Conservation (phyloP, 2,888 invertebrate genomes). For the Omphaloscelis lunosa region DNA sequence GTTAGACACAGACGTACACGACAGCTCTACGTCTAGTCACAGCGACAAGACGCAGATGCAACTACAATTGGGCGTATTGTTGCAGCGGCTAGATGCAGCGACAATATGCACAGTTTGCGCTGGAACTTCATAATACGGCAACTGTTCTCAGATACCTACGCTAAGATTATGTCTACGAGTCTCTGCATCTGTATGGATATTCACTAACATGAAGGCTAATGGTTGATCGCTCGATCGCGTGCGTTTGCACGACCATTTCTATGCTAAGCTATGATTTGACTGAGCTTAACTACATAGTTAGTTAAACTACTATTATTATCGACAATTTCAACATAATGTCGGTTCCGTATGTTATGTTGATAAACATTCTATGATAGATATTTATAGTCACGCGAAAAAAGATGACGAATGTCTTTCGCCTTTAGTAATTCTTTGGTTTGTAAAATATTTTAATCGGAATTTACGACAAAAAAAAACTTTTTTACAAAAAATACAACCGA, state of each 20-base stretch:
- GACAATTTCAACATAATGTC: background rate
- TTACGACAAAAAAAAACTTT: too few species aligned
- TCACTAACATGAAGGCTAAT: conserved; percentile 10
- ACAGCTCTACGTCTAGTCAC: too few species aligned
- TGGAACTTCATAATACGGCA: too few species aligned
- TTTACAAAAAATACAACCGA: too few species aligned
- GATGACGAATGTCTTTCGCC: background rate
- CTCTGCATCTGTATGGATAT: conserved; percentile 22
- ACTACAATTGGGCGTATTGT: too few species aligned
- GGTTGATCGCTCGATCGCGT: conserved; percentile 34
- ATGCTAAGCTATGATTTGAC: conserved; percentile 29
- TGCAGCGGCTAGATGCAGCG: too few species aligned
- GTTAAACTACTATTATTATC: conserved; percentile 10
- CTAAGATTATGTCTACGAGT: conserved; percentile 24
- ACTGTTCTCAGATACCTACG: background rate
- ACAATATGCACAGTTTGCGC: too few species aligned
- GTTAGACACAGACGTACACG: too few species aligned
- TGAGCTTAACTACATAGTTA: conserved; percentile 8
- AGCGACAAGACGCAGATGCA: too few species aligned
- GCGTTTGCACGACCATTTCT: conserved; percentile 25
- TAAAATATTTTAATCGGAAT: background rate
- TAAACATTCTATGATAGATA: background rate
- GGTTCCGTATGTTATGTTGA: background rate
- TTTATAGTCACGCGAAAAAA: background rate
- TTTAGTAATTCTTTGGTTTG: background rate